phyloP scores from a whole-genome alignment of 2,113 vertebrate species.

The Oostethus manadensis region DNA sequence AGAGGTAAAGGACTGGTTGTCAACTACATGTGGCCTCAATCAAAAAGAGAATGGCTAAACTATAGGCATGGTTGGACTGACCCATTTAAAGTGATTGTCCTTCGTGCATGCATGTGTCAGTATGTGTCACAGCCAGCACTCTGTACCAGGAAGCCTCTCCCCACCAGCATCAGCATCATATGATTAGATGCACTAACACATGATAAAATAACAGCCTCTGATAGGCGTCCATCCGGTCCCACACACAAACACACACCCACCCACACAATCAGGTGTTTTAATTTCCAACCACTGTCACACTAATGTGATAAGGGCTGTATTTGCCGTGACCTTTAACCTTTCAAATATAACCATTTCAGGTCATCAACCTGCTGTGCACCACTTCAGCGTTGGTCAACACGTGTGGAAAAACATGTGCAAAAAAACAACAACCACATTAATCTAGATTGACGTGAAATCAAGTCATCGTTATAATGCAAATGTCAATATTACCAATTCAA shows the following conservation, averaged over 20 bases:
- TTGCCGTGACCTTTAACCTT: slow-evolving; percentile 30
- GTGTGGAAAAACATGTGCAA: neutral
- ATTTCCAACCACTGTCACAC: slow-evolving; percentile 31
- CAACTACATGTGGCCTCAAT: neutral
- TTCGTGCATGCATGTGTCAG: slow-evolving; percentile 3
- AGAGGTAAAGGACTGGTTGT: neutral
- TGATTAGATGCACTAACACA: slow-evolving; percentile 66
- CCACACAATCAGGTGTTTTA: slow-evolving; percentile 31
- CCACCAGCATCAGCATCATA: slow-evolving; percentile 61
- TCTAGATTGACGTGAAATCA: neutral
- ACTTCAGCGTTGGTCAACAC: neutral
- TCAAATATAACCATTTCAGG: neutral
- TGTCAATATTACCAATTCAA: too few species aligned
- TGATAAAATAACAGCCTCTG: slow-evolving; percentile 53
- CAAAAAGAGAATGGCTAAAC: neutral
- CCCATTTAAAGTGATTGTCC: neutral
- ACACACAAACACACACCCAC: slow-evolving; percentile 32
- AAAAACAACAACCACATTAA: neutral
- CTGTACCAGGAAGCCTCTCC: slow-evolving; percentile 58
- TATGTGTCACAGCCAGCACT: slow-evolving; percentile 9
- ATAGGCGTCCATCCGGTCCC: slow-evolving; percentile 55
- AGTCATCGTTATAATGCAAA: too few species aligned
- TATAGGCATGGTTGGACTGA: neutral
- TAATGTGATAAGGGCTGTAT: slow-evolving; percentile 17
- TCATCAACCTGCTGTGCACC: neutral